Evolutionary conservation across 2,888 invertebrate genomes (phyloP).

Genomic region (Macroteleia sp.): DNA sequence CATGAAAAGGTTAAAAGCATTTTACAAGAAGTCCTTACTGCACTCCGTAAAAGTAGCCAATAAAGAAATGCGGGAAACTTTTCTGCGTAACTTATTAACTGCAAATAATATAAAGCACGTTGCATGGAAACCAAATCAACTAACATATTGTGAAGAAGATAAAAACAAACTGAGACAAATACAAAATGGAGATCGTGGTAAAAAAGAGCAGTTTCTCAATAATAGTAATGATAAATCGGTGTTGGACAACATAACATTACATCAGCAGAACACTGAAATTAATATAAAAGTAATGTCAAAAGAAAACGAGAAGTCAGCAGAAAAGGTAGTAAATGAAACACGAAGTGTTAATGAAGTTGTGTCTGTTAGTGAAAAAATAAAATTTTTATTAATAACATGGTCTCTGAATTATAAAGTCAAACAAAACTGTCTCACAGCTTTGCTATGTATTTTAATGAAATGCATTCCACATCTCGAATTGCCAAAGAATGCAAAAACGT

Average conservation of each 20-base stretch:
- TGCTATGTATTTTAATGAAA: neutral
- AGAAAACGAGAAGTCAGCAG: neutral
- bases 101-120: too few relatives aligned
- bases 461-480: slow-evolving; percentile 6
- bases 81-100: too few relatives aligned
- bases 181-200: too few relatives aligned
- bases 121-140: too few relatives aligned
- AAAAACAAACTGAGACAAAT: too few relatives aligned
- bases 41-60: too few relatives aligned
- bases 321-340: neutral
- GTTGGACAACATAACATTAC: neutral
- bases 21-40: too few relatives aligned
- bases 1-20: too few relatives aligned
- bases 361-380: neutral
- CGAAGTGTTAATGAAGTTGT: neutral
- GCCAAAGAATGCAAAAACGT: neutral
- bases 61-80: too few relatives aligned
- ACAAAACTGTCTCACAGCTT: slow-evolving; percentile 6
- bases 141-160: too few relatives aligned
- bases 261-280: neutral
- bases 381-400: slow-evolving; percentile 12
- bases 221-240: neutral
- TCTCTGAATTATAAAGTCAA: slow-evolving; percentile 2
- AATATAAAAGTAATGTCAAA: too few relatives aligned
- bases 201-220: too few relatives aligned